A percentile compares a stretch with the other conserved stretches of the same genome.
Conservation (phyloP, 2,888 invertebrate genomes). For the Apodemia zela region DNA sequence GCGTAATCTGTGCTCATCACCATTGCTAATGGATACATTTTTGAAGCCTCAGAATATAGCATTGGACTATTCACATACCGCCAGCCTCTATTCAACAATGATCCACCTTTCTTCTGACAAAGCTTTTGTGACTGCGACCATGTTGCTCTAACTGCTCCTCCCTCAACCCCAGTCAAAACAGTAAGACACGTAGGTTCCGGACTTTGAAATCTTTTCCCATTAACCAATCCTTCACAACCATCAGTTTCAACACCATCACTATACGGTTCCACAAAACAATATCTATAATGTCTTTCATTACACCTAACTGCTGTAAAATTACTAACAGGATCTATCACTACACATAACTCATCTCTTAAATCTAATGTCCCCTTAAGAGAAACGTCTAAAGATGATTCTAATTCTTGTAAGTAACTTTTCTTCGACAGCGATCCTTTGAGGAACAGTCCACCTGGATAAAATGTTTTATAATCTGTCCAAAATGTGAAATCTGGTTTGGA, state of each 20-base stretch:
- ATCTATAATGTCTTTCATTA: constrained; percentile 55
- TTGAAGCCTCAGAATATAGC: constrained; percentile 35
- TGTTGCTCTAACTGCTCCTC: constrained; percentile 57
- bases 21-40: constrained; percentile 55
- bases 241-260: constrained; percentile 38
- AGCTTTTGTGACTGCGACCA: constrained; percentile 57
- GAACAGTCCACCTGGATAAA: constrained; percentile 66
- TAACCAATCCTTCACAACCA: constrained; percentile 46
- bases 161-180: constrained; percentile 43
- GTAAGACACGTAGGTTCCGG: constrained; percentile 59
- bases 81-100: constrained; percentile 64
- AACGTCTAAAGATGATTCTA: constrained; percentile 47
- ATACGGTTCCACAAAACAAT: constrained; percentile 62
- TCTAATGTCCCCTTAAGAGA: constrained; percentile 39
- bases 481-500: constrained; percentile 44
- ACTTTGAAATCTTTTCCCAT: constrained; percentile 49
- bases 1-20: constrained; percentile 41
- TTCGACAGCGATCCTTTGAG: constrained; percentile 51
- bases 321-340: constrained; percentile 50
- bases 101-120: constrained; percentile 50
- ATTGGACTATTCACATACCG: constrained; percentile 56
- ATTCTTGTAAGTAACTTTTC: constrained; percentile 3
- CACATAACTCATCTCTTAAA: constrained; percentile 53
- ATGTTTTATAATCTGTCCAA: constrained; percentile 67
- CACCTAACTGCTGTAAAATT: constrained; percentile 57